Conservation (phyloP, 2,113 vertebrate genomes). For the Atrichornis clamosus region DNA sequence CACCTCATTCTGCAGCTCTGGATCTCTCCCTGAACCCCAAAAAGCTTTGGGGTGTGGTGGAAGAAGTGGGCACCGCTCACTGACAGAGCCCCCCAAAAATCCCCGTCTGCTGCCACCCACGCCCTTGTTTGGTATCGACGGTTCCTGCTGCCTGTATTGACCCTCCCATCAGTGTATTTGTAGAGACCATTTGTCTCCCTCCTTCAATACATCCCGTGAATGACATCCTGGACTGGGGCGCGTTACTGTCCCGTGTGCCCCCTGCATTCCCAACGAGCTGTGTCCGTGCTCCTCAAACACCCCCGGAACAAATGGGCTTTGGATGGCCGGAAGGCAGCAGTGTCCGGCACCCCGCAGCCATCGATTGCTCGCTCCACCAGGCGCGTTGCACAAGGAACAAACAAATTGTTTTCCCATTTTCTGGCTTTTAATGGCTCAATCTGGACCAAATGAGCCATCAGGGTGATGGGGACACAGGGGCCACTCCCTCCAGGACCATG, state of each 20-base stretch:
- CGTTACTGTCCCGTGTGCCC: background rate
- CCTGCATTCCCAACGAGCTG: fast-evolving
- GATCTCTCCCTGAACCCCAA: fast-evolving
- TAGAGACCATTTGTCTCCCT: background rate
- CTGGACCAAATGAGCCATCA: background rate
- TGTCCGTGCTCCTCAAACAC: background rate
- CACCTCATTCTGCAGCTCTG: background rate
- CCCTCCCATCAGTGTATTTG: background rate
- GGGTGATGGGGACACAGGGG: fast-evolving
- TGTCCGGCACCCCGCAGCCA: fast-evolving
- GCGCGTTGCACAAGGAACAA: background rate
- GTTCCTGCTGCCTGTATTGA: background rate
- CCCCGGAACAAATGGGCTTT: conserved; percentile 8
- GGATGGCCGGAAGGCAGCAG: background rate
- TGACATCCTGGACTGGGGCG: background rate
- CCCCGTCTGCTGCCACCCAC: fast-evolving
- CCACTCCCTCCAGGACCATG: background rate
- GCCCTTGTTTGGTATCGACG: fast-evolving
- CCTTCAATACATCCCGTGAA: background rate
- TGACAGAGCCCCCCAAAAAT: background rate
- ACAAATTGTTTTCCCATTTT: conserved; percentile 60
- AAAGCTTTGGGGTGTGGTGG: background rate
- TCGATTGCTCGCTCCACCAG: background rate
- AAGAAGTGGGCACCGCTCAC: fast-evolving
- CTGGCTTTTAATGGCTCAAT: conserved; percentile 22